A percentile compares a stretch with the other conserved stretches of the same genome.
phyloP scores from a whole-genome alignment of 2,113 vertebrate species.

The Ictalurus punctatus region DNA sequence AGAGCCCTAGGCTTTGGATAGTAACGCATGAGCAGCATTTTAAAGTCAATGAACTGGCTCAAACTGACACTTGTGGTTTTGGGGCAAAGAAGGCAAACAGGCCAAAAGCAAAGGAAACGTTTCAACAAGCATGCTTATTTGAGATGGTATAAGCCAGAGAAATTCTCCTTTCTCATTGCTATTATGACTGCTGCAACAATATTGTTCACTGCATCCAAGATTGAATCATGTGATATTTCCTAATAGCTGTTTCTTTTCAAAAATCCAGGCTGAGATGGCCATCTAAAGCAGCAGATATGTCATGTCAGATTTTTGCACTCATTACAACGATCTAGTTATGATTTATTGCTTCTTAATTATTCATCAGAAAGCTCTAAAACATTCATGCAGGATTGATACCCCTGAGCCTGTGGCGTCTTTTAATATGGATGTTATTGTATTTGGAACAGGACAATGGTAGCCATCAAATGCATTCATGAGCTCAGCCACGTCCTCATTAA shows the following conservation, averaged over 20 bases:
- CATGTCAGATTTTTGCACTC: conserved; percentile 48
- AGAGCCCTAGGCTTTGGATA: conserved; percentile 5
- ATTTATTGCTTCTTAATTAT: conserved; percentile 61
- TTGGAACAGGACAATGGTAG: conserved; percentile 46
- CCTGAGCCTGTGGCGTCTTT: conserved; percentile 48
- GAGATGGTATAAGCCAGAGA: background rate
- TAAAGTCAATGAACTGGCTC: conserved; percentile 46
- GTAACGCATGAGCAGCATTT: conserved; percentile 29
- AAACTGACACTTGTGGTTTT: conserved; percentile 32
- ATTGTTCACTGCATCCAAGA: background rate
- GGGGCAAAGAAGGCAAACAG: conserved; percentile 32
- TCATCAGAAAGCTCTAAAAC: conserved; percentile 56
- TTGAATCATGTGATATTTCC: background rate
- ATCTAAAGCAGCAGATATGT: conserved; percentile 29
- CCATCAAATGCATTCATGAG: conserved; percentile 27
- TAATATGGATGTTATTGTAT: conserved; percentile 55
- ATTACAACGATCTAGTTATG: conserved; percentile 53
- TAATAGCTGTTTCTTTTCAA: background rate
- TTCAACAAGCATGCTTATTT: conserved; percentile 9
- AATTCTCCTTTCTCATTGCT: background rate
- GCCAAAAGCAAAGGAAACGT: background rate
- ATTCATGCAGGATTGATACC: conserved; percentile 57
- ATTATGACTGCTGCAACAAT: background rate
- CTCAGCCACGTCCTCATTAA: conserved; percentile 38
- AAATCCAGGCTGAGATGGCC: background rate